These are phyloP conservation scores for Meghimatium bilineatum DNA, from an alignment of 2,888 invertebrate genomes.

Conservation along the genomic window DNA sequence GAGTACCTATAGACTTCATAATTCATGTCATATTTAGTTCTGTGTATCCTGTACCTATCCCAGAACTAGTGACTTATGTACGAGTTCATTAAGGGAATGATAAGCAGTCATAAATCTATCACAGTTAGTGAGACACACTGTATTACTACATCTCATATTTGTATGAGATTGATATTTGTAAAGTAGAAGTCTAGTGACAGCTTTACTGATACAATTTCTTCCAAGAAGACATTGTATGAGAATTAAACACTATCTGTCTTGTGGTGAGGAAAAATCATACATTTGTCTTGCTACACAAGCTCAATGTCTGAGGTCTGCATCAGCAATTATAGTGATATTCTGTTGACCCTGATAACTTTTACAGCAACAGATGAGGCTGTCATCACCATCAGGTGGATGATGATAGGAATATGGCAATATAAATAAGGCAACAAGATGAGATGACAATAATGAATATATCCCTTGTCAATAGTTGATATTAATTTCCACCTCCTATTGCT, in stretches of 20 bases:
- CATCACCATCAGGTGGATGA: slow-evolving; percentile 6
- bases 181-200: slow-evolving; percentile 19
- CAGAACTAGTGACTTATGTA: not conserved
- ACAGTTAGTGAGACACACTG: slow-evolving; percentile 35
- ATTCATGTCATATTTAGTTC: slow-evolving; percentile 10
- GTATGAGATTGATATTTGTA: not conserved
- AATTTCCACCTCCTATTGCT: slow-evolving; percentile 47
- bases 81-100: slow-evolving; percentile 35
- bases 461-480: slow-evolving; percentile 1
- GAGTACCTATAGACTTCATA: no score
- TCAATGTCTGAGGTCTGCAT: not conserved
- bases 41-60: not conserved
- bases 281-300: slow-evolving; percentile 1
- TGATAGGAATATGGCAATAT: slow-evolving; percentile 21
- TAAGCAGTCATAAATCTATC: slow-evolving; percentile 45
- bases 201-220: slow-evolving; percentile 5
- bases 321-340: not conserved
- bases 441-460: slow-evolving; percentile 27
- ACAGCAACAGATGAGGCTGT: not conserved
- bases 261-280: slow-evolving; percentile 2
- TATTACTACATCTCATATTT: slow-evolving; percentile 1
- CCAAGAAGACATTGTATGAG: not conserved
- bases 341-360: not conserved
- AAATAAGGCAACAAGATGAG: slow-evolving; percentile 43
- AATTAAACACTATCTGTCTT: not conserved